Evolutionary conservation across 37 sponge, comb jelly and placozoan species (phyloP), one percentile per base, ranked within the genome.

Genomic region (Oscarella lobularis): DNA sequence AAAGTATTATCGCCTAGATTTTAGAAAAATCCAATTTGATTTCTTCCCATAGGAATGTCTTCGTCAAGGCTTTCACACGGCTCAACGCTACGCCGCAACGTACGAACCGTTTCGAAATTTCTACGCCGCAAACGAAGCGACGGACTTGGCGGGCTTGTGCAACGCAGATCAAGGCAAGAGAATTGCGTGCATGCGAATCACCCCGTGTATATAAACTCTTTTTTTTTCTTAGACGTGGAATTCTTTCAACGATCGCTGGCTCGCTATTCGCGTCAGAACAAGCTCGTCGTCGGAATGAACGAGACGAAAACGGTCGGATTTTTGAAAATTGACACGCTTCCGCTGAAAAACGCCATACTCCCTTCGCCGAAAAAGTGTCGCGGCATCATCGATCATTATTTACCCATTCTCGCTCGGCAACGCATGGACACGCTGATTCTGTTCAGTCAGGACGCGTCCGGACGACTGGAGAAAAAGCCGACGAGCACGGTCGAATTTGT

Each of bases 331-430:
- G 94, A 93, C 81, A 81, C 91, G 0, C 69, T 66, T 9, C 76
- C 87, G 4, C 88, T 96, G 37, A 87, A 85, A 73, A 73, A 68
- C 4, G 69, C 85, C 67, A 82, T 96, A n/a, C 75, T 93, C 1
- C 98, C 98, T 35, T 90, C 90, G 14, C 94, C 98, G 2, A 55
- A 87, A 78, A 83, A 78, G 40, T 96, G 98, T 70, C 85, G 90
- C n/a, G 87, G 90, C 65, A 87, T 79, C 0, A 81, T 96, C 2
- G 84, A 96, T 40, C 73, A 93, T 14, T 55, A 88, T 3, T 34
- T 96, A 76, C 98, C 98, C 14, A 72, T 74, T 31, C 81, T 85
- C 72, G 98, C 91, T 0, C 85, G 86, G 67, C 66, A 81, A 67
- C 87, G 86, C 71, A 81, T 91, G 75, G 88, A 93, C 35, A 35